A percentile compares a stretch with the other conserved stretches of the same genome.
These are phyloP conservation scores for Acromyrmex charruanus DNA, from an alignment of 1,140 invertebrate genomes.

Conservation along the genomic window DNA sequence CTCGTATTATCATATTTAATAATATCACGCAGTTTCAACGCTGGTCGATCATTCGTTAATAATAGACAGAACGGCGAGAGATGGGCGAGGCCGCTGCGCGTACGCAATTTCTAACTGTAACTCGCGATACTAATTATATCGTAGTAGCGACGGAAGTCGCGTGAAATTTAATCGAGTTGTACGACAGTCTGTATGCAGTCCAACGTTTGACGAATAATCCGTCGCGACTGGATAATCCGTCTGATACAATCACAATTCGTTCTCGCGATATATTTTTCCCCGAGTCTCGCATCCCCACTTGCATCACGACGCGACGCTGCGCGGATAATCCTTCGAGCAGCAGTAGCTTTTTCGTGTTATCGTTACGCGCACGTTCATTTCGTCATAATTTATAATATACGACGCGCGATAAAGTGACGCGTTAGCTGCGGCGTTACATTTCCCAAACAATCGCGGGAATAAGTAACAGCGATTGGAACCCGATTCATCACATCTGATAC, in stretches of 20 bases:
- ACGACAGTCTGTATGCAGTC: neutral
- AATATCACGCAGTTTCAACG: constrained; percentile 45
- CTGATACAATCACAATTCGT: constrained; percentile 27
- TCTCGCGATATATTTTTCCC: neutral
- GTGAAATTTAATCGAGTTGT: constrained; percentile 41
- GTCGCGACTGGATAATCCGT: constrained; percentile 28
- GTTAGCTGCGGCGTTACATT: constrained; percentile 3
- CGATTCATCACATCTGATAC: neutral
- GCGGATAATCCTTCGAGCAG: constrained; percentile 42
- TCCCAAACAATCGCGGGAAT: constrained; percentile 22
- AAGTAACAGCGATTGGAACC: neutral
- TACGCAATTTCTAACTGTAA: constrained; percentile 41
- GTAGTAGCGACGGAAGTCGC: constrained; percentile 12
- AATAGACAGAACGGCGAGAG: constrained; percentile 30
- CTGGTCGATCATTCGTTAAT: constrained; percentile 53
- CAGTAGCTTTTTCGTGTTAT: constrained; percentile 46
- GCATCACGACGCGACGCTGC: constrained; percentile 9
- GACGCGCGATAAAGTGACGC: constrained; percentile 32
- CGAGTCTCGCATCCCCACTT: neutral
- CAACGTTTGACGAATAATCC: constrained; percentile 13
- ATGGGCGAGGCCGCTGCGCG: constrained; percentile 38
- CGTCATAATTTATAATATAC: constrained; percentile 48
- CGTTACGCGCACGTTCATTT: constrained; percentile 25
- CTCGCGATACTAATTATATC: constrained; percentile 41
- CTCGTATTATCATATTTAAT: constrained; percentile 58